Evolutionary conservation across 2,113 vertebrate species (phyloP).

Genomic region (Diphyllodes magnificus): DNA sequence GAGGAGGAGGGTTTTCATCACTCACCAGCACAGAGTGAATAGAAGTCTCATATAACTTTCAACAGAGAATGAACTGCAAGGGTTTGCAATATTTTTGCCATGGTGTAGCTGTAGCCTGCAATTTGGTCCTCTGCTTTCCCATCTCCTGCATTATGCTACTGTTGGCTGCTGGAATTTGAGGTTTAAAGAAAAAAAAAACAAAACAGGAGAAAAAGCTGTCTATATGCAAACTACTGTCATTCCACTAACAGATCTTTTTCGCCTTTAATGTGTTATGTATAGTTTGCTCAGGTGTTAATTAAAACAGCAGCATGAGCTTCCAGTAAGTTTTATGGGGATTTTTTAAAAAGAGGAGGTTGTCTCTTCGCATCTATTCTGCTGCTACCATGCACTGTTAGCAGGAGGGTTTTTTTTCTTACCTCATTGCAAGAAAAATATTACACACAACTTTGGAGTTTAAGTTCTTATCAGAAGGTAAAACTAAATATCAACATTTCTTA

Average conservation of each 20-base stretch:
- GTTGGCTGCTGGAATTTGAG: background rate
- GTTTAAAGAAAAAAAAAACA: background rate
- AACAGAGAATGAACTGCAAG: background rate
- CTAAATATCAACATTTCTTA: background rate
- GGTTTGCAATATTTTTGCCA: background rate
- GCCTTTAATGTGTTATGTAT: background rate
- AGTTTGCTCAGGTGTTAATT: constrained; percentile 28
- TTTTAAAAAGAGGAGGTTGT: background rate
- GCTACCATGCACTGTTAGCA: background rate
- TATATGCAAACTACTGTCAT: background rate
- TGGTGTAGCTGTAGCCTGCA: background rate
- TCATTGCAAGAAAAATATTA: background rate
- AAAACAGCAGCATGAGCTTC: constrained; percentile 4
- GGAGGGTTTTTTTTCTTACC: background rate
- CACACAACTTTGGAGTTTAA: background rate
- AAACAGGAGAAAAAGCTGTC: background rate
- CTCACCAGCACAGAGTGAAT: background rate
- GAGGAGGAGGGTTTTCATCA: background rate
- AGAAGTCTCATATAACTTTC: background rate
- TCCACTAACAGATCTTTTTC: background rate
- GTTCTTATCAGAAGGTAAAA: background rate
- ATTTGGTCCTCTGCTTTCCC: background rate
- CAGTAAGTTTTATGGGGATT: background rate
- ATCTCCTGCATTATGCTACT: background rate
- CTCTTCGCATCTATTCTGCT: background rate